Evolutionary conservation across 2,113 vertebrate species (phyloP), one percentile per base, ranked within the genome.

Genomic region (Pica pica): DNA sequence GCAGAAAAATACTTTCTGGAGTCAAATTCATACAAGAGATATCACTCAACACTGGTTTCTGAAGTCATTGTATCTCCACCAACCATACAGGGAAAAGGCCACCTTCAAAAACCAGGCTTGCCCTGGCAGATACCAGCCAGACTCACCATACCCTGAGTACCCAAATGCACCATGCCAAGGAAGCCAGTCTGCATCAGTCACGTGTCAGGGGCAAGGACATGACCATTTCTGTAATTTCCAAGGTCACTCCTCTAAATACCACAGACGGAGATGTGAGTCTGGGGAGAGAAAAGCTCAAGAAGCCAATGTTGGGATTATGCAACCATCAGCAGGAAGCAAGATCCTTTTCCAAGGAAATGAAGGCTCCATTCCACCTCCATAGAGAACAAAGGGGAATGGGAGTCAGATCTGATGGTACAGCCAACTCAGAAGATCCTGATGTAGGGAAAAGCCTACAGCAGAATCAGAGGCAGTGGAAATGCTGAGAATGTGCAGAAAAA

Each of bases 101-200:
- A 75, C 17, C 42, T 70, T 35, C 56, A 71, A 63, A 67, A 90
- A 49, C 9, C 42, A 81, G 74, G 11, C 8, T 59, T 4, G 5
- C 3, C 13, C 42, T 83, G 24, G 13, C 47, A 86, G 52, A 53
- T n/a, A 41, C 24, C 65, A 83, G 41, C 24, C 47, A 71, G 68
- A 37, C 0, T 1, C 28, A 35, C 14, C 2, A 0, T 15, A 50
- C 9, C 8, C 37, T 16, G 16, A 22, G 6, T 7, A 80, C 30
- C 44, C 22, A 89, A 46, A 61, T 2, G 10, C 12, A 20, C 26
- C 0, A 0, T 44, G 41, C 3, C 2, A 5, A 77, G 69, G 44
- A 33, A 55, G 17, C 21, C 44, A 71, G 44, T 10, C 19, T 63
- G 41, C 10, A 10, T 30, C 42, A 24, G 11, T 24, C 52, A 26